These are phyloP conservation scores for Neopelma chrysocephalum DNA, from an alignment of 2,797 vertebrate genomes.

Conservation along the genomic window DNA sequence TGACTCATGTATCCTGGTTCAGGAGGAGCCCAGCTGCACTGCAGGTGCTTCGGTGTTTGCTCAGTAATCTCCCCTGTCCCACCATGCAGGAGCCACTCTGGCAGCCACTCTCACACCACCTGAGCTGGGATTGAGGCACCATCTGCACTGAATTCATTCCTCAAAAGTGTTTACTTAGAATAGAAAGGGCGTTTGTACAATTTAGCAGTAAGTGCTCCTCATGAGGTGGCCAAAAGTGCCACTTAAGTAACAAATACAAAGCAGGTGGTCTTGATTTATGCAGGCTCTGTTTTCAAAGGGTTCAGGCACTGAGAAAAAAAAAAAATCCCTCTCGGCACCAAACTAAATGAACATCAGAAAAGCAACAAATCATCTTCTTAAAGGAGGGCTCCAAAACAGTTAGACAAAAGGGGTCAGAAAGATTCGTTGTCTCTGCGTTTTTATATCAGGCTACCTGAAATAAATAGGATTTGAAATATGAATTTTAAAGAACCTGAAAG, in stretches of 20 bases:
- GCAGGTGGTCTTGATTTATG: not conserved
- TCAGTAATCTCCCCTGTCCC: not conserved
- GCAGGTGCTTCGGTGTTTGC: not conserved
- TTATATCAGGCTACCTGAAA: not conserved
- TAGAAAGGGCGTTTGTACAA: not conserved
- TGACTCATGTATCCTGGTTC: not conserved
- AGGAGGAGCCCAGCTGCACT: not conserved
- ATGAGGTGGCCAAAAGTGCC: not conserved
- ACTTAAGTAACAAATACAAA: not conserved
- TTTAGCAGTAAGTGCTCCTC: not conserved
- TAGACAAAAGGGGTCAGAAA: not conserved
- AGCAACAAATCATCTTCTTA: not conserved
- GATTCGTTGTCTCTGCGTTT: not conserved
- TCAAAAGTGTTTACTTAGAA: not conserved
- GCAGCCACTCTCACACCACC: not conserved
- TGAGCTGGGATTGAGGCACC: not conserved
- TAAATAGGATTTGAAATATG: not conserved
- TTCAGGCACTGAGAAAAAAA: not conserved
- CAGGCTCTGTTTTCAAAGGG: not conserved
- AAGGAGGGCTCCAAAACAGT: not conserved
- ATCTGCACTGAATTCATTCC: not conserved
- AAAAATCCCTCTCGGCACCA: not conserved
- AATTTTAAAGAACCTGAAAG: not conserved
- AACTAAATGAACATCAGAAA: not conserved
- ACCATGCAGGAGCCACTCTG: not conserved